phyloP scores from a whole-genome alignment of 2,888 invertebrate genomes.

The Tipula vernalis region DNA sequence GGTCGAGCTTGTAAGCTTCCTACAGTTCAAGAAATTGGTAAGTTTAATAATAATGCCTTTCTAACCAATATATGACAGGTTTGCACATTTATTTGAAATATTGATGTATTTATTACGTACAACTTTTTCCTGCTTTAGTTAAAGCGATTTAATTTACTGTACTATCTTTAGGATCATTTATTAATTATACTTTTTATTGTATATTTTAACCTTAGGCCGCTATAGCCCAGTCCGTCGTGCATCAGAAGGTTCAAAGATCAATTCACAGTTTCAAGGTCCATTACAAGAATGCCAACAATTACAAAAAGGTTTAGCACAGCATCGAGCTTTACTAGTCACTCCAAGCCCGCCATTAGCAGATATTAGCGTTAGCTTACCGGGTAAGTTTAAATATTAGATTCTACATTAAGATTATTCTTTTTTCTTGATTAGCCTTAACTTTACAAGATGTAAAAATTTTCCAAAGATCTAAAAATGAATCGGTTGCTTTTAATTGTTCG shows the following conservation, averaged over 20 bases:
- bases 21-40: slow-evolving; percentile 69
- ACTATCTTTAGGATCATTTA: background rate
- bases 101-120: background rate
- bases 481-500: no score
- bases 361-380: slow-evolving; percentile 37
- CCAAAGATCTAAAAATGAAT: no score
- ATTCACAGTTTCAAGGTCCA: slow-evolving; percentile 45
- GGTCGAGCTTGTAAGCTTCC: slow-evolving; percentile 37
- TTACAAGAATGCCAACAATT: slow-evolving; percentile 68
- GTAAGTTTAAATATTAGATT: slow-evolving; percentile 22
- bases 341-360: slow-evolving; percentile 36
- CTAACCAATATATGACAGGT: background rate
- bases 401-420: background rate
- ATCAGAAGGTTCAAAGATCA: slow-evolving; percentile 48
- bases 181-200: background rate
- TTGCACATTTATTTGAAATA: background rate
- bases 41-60: slow-evolving; percentile 26
- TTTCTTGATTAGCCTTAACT: no score
- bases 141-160: background rate
- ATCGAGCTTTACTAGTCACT: slow-evolving; percentile 33
- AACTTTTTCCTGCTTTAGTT: background rate
- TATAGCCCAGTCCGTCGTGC: slow-evolving; percentile 87
- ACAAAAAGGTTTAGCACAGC: slow-evolving; percentile 42
- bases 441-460: no score
- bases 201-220: slow-evolving; percentile 33